phyloP scores from a whole-genome alignment of 2,113 vertebrate species.

The Sterrhoptilus dennistouni region DNA sequence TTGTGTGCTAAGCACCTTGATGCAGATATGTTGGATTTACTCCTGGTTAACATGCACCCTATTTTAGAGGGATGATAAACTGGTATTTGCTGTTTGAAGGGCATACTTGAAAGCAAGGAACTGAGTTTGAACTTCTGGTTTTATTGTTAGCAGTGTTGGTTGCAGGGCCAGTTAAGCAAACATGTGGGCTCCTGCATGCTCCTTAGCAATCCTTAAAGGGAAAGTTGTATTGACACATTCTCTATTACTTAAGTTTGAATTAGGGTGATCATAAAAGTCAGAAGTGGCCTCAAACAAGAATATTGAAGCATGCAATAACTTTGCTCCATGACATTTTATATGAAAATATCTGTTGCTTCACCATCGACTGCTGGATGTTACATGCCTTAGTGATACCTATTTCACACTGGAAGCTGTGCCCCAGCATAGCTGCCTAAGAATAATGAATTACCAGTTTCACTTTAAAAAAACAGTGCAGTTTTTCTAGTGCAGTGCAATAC shows the following conservation, averaged over 20 bases:
- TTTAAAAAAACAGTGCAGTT: not conserved
- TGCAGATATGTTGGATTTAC: not conserved
- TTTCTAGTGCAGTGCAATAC: not conserved
- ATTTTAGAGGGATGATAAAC: constrained; percentile 36
- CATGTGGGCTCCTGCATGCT: constrained; percentile 51
- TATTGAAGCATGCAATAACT: constrained; percentile 1
- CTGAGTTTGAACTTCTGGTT: constrained; percentile 69
- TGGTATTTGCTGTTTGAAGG: constrained; percentile 65
- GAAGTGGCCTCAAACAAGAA: constrained; percentile 21
- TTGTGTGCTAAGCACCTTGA: not conserved
- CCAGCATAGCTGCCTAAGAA: not conserved
- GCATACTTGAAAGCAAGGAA: constrained; percentile 60
- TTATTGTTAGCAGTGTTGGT: constrained; percentile 57
- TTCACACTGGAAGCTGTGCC: not conserved
- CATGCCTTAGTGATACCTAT: not conserved
- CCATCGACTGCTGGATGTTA: not conserved
- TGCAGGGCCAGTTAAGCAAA: constrained; percentile 65
- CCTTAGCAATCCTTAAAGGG: constrained; percentile 45
- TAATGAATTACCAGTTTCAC: not conserved
- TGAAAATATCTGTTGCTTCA: not conserved
- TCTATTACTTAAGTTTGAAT: constrained; percentile 18
- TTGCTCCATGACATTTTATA: not conserved
- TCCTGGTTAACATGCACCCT: constrained; percentile 5
- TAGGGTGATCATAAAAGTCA: constrained; percentile 45
- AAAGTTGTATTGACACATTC: constrained; percentile 65